Conservation (phyloP, 2,888 invertebrate species). For the Euproctis similis region DNA sequence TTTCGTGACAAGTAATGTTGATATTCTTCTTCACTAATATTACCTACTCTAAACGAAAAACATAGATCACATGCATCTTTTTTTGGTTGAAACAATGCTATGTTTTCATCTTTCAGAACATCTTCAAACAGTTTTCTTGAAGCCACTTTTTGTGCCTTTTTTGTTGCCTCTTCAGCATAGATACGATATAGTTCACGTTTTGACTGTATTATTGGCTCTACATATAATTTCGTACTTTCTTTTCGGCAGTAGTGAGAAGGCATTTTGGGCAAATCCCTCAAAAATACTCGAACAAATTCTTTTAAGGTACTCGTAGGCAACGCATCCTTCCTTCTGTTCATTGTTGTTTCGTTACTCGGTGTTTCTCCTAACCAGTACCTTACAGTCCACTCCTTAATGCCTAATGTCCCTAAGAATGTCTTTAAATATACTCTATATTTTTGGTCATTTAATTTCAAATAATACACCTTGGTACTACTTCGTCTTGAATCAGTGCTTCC, state of each 20-base stretch:
- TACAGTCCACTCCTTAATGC: too few relatives aligned
- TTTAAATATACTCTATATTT: too few relatives aligned
- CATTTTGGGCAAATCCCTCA: background rate
- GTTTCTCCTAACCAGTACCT: too few relatives aligned
- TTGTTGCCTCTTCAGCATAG: background rate
- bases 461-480: too few relatives aligned
- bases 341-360: too few relatives aligned
- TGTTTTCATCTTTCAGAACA: constrained; percentile 3
- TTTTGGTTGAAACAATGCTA: constrained; percentile 4
- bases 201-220: constrained; percentile 2
- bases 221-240: background rate
- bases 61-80: constrained; percentile 5
- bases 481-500: too few relatives aligned
- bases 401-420: too few relatives aligned
- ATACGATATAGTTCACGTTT: constrained; percentile 1
- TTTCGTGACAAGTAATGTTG: constrained; percentile 12
- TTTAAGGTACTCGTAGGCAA: too few relatives aligned
- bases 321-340: too few relatives aligned
- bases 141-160: background rate
- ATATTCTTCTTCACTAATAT: constrained; percentile 18
- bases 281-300: background rate
- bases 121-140: constrained; percentile 4
- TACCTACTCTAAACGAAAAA: constrained; percentile 2
- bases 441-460: too few relatives aligned
- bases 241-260: constrained; percentile 1